Evolutionary conservation across 2,113 vertebrate genomes (phyloP).

Genomic region (Psephotus haematonotus): DNA sequence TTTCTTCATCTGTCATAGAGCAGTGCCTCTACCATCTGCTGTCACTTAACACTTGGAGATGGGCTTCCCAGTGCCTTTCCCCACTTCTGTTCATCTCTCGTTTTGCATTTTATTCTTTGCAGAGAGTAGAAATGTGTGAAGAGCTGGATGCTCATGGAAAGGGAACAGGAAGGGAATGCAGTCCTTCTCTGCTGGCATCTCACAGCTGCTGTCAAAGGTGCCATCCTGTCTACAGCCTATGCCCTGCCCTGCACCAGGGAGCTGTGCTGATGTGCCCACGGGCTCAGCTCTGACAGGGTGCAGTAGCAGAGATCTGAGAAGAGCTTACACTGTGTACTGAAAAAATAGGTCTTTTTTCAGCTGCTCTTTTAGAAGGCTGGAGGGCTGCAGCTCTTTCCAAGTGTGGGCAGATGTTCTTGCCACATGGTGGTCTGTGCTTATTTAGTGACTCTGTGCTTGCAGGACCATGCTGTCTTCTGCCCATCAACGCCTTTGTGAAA

Average conservation of each 20-base stretch:
- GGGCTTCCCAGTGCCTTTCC: neutral
- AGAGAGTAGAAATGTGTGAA: neutral
- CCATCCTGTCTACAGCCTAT: neutral
- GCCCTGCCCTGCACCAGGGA: neutral
- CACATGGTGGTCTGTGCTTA: neutral
- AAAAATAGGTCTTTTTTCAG: neutral
- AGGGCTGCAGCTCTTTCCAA: neutral
- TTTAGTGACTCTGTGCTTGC: neutral
- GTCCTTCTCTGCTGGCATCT: neutral
- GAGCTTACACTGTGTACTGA: neutral
- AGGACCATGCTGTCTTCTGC: neutral
- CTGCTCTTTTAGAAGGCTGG: neutral
- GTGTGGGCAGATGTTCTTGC: neutral
- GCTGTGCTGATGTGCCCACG: neutral
- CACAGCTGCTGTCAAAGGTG: neutral
- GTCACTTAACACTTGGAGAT: neutral
- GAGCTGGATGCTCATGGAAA: neutral
- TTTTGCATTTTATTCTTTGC: neutral
- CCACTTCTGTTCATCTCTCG: neutral
- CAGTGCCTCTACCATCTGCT: conserved; percentile 16
- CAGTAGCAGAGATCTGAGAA: neutral
- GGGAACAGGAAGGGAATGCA: neutral
- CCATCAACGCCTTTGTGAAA: neutral
- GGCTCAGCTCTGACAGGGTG: neutral
- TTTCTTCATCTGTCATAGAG: neutral